phyloP scores from a whole-genome alignment of 2,113 vertebrate genomes.

The Rhipidura dahli region DNA sequence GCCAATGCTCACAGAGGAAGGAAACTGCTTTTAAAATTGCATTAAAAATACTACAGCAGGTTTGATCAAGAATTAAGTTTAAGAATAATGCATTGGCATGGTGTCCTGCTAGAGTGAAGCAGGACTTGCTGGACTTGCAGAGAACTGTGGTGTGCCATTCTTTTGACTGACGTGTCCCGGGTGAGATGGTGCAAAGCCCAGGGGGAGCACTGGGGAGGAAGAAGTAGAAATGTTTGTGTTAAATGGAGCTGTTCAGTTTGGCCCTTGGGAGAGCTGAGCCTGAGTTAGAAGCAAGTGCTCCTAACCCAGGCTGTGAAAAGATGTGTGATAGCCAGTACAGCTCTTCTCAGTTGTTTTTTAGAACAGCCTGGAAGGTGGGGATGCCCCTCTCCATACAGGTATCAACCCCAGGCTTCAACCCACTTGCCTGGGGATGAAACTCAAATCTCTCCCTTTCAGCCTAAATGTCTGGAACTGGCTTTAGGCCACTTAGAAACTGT shows the following conservation, averaged over 20 bases:
- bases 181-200: background rate
- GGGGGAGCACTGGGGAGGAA: rapidly evolving
- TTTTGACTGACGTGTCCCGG: background rate
- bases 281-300: background rate
- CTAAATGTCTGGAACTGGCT: background rate
- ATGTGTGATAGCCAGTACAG: rapidly evolving
- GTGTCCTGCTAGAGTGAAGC: background rate
- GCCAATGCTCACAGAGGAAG: background rate
- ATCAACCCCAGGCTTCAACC: background rate
- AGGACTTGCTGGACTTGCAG: background rate
- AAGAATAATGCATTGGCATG: background rate
- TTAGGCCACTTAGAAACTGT: background rate
- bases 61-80: background rate
- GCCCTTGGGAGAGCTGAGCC: background rate
- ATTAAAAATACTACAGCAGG: background rate
- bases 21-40: background rate
- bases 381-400: background rate
- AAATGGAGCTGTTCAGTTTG: background rate
- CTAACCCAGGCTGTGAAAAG: background rate
- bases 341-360: background rate
- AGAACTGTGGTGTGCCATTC: rapidly evolving
- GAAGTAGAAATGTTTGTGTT: background rate
- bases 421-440: background rate
- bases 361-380: background rate
- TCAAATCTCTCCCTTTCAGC: background rate